These are phyloP conservation scores for Resseliella maxima DNA, from an alignment of 2,888 invertebrate species.

Conservation along the genomic window DNA sequence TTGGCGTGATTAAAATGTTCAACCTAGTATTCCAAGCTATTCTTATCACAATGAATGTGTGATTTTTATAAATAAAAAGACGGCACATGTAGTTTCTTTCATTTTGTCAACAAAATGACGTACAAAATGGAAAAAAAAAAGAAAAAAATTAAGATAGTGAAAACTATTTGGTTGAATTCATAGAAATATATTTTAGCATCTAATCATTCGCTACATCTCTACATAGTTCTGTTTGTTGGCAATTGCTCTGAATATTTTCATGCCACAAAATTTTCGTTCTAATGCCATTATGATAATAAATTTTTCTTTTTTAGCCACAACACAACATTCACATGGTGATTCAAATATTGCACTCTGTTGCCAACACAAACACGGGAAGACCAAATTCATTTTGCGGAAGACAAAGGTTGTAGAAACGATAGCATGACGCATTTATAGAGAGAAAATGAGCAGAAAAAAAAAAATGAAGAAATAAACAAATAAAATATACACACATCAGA, in stretches of 20 bases:
- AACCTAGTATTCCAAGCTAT: slow-evolving; percentile 21
- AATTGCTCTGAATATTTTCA: neutral
- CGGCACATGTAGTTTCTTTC: neutral
- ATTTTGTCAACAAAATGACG: neutral
- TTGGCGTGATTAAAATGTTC: slow-evolving; percentile 27
- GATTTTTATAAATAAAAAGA: slow-evolving; percentile 41
- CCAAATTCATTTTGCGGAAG: neutral
- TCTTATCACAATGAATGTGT: slow-evolving; percentile 43
- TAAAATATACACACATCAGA: neutral
- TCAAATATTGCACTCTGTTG: neutral
- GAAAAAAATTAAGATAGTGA: neutral
- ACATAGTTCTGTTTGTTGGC: neutral
- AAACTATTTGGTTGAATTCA: neutral
- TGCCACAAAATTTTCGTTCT: too few species aligned
- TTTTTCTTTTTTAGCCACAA: neutral
- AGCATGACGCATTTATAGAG: neutral
- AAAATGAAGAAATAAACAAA: neutral
- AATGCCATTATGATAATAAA: neutral
- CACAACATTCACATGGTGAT: neutral
- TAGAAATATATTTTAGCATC: neutral
- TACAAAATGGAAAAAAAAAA: neutral
- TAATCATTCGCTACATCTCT: neutral
- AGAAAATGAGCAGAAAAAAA: neutral
- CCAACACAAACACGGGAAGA: neutral
- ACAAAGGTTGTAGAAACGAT: slow-evolving; percentile 8